Base-by-base conservation (phyloP, 2,113 vertebrate species). In the Spea bombifrons region DNA sequence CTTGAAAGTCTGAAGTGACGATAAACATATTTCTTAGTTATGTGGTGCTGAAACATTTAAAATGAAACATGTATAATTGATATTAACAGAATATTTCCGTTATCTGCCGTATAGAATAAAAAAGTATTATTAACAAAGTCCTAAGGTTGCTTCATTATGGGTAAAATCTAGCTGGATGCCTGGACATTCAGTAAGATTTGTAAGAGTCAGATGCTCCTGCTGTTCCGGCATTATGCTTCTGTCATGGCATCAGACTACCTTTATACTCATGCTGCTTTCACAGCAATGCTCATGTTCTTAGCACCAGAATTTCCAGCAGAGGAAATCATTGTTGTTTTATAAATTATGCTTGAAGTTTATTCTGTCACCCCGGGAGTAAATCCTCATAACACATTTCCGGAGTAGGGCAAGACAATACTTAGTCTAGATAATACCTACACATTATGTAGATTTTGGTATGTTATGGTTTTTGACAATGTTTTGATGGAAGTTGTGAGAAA, bases 301-400 rank as follows among this genome's bases (percentile, higher is more conserved):
- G 50, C 48, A 17, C 83, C 83, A 78, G 59, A 83, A 63, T 9
- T 83, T 83, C 81, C 85, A 80, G 81, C 72, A 8, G 81, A 71
- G 73, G 66, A 85, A 86, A 84, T 82, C 16, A 75, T 71, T 82
- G 75, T 43, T 79, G 78, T 84, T 85, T 85, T 76, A 84, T 81
- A 84, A 85, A 85, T 72, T 66, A 78, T 78, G 69, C 61, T 66
- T 17, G 57, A 30, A 66, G 61, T 70, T 81, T 46, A 76, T 76
- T 78, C 63, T 82, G 77, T 68, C 17, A 7, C 77, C 69, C 71
- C 66, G 75, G 49, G 81, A 81, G 66, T 44, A 55, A 75, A 84
- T 75, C 52, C 75, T 83, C 61, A 80, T 46, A 83, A 83, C 84
- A 83, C 84, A 82, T 52, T 70, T 71, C 71, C 81, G 78, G 64